Base-by-base conservation (phyloP, 2,888 invertebrate species). In the Autographa gamma region DNA sequence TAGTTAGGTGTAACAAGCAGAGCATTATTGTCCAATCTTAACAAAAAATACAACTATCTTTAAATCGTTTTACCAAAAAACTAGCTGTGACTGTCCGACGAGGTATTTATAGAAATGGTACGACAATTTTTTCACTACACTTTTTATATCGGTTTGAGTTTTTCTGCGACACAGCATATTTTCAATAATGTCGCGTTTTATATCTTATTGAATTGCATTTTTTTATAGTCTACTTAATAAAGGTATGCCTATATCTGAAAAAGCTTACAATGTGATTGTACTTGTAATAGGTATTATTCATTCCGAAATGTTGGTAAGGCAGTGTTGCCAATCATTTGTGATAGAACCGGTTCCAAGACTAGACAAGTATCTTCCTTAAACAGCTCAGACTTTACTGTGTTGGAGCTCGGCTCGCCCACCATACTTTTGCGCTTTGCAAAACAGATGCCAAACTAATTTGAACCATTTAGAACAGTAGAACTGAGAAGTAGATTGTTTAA, bases 301-400 rank as follows among this genome's bases (percentile, higher is more conserved):
- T 79, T 60, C 43, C 62, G 59, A 80, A 69, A 66, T 68, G 69
- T 67, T 67, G 60, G 58, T 54, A 48, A 65, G 72, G 70, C 66
- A 63, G 52, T 9, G 58, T 77, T 81, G 69, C 69, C 74, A 87
- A 89, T 89, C 84, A 87, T 87, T 86, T 85, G 84, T 84, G 82
- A 88, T 86, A 84, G 80, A 86, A 90, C 90, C 85, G 85, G 90
- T 90, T 88, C 85, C 81, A 80, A 76, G 79, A 80, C 86, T 85
- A 90, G 91, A 93, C 92, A 91, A 92, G 90, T 85, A 93, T 93
- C 92, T 92, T 90, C 87, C 91, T 89, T 91, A 93, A 93, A 92
- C 90, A 92, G 89, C 89, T 88, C 87, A 88, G 91, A 90, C 91
- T 89, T 86, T 87, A 84, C 87, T 83, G 87, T 83, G 85, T 82